Percentiles rank a stretch among this genome's conserved stretches.
phyloP scores from a whole-genome alignment of 1,140 invertebrate species.

The Drosophila tropicalis region DNA sequence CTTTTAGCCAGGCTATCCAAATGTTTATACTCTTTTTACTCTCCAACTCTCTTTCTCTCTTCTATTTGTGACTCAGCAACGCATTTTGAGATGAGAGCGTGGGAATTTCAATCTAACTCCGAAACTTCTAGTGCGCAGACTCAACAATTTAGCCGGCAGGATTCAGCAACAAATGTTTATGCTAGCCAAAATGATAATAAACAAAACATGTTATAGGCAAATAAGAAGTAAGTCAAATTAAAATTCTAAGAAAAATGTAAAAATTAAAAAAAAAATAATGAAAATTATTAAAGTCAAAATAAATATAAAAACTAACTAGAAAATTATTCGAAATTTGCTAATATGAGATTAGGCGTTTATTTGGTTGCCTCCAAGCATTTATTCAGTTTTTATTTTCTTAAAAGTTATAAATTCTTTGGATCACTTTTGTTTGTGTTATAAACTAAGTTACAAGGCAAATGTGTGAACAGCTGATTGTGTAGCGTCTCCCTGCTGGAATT shows the following conservation, averaged over 20 bases:
- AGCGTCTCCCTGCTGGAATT: slow-evolving; percentile 54
- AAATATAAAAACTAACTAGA: too few relatives aligned
- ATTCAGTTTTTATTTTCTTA: neutral
- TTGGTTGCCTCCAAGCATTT: neutral
- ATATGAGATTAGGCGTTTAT: neutral
- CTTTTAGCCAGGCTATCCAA: slow-evolving; percentile 20
- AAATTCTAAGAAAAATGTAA: neutral
- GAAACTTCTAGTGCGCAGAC: slow-evolving; percentile 68
- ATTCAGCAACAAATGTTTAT: slow-evolving; percentile 81
- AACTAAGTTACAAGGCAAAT: neutral
- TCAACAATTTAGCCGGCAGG: slow-evolving; percentile 71
- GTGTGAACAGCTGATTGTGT: slow-evolving; percentile 59
- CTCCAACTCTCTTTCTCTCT: slow-evolving; percentile 16
- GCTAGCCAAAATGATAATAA: slow-evolving; percentile 52
- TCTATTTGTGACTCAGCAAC: slow-evolving; percentile 14
- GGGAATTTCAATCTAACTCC: slow-evolving; percentile 64
- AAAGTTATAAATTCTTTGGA: neutral
- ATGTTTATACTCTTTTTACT: slow-evolving; percentile 1
- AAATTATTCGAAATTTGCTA: too few relatives aligned
- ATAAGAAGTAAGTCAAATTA: neutral
- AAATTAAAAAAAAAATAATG: neutral
- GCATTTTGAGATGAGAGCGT: slow-evolving; percentile 34
- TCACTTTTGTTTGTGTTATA: neutral
- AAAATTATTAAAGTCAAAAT: too few relatives aligned
- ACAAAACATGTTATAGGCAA: slow-evolving; percentile 41